These are phyloP conservation scores for Sander vitreus DNA, from an alignment of 2,113 vertebrate species.

Conservation along the genomic window DNA sequence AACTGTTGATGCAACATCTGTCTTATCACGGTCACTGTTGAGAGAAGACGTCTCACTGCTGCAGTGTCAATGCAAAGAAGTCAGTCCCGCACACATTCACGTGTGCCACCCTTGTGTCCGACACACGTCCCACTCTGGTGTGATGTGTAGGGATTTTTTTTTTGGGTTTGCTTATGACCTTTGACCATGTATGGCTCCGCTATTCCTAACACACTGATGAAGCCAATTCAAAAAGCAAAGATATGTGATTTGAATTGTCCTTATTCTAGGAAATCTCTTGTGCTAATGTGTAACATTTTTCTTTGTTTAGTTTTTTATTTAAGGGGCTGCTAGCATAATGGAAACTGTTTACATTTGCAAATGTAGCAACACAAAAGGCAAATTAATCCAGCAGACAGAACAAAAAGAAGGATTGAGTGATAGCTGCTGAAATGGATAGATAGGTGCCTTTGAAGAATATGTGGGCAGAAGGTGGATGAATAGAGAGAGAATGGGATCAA, in stretches of 20 bases:
- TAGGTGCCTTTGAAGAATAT: conserved; percentile 53
- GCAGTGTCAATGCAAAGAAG: not conserved
- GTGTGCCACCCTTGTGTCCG: too few relatives aligned
- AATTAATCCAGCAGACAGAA: conserved; percentile 34
- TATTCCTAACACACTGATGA: conserved; percentile 1
- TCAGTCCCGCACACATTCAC: not conserved
- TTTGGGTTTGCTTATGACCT: not conserved
- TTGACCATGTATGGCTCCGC: not conserved
- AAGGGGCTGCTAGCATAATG: conserved; percentile 45
- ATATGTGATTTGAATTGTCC: not conserved
- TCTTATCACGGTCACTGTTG: too few relatives aligned
- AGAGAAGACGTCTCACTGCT: too few relatives aligned
- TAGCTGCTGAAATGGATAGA: conserved; percentile 32
- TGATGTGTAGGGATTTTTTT: not conserved
- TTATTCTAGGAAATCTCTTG: not conserved
- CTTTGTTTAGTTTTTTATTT: not conserved
- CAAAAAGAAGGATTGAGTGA: conserved; percentile 33
- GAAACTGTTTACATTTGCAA: conserved; percentile 71
- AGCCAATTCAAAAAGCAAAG: not conserved
- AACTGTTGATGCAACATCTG: not conserved
- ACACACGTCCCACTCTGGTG: not conserved
- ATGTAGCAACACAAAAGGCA: conserved; percentile 67
- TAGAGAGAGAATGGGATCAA: conserved; percentile 39
- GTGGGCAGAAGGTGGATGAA: conserved; percentile 13
- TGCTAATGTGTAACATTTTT: conserved; percentile 13